Base-by-base conservation (phyloP, 1,140 invertebrate genomes). In the Uloborus diversus region DNA sequence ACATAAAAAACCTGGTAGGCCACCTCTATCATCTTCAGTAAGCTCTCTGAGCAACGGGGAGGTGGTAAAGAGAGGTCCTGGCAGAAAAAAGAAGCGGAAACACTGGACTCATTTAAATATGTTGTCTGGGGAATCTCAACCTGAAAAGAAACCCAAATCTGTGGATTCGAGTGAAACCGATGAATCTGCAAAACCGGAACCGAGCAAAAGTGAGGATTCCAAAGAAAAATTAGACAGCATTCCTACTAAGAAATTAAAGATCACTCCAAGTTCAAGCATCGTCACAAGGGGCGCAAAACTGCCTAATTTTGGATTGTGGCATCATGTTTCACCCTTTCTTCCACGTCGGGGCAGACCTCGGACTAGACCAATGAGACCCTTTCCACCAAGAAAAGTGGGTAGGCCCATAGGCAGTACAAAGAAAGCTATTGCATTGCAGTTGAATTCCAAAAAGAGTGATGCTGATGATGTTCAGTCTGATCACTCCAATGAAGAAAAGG, bases 241-340 rank as follows among this genome's bases (percentile, higher is more conserved):
- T 68, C 86, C 87, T n/a, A 56, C 57, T 11, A 79, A 69, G 33
- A 80, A 80, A 56, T 20, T 70, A 11, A 85, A 86, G 79, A 84
- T 66, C 27, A 69, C 79, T 68, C 86, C 87, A 20, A 86, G 88
- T 85, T 85, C 88, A 85, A 83, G 88, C 85, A 87, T 86, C 86
- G 89, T 87, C 71, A 91, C 90, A 0, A 85, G 90, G 66, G 90
- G 89, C 7, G 90, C 90, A n/a, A 91, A 90, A 82, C 84, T 90
- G 57, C 90, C 90, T 2, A 90, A 90, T 87, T 89, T 89, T 86
- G 87, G 88, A 59, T 79, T 87, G 11, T 81, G 87, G 23, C 76
- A 79, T 68, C 57, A 62, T 64, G 49, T 62, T 7, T 47, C 62
- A 20, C 17, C 53, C 17, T 79, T 79, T 35, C 76, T 59, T 47